Conservation (phyloP, 2,888 invertebrate species). For the Acronicta leporina region DNA sequence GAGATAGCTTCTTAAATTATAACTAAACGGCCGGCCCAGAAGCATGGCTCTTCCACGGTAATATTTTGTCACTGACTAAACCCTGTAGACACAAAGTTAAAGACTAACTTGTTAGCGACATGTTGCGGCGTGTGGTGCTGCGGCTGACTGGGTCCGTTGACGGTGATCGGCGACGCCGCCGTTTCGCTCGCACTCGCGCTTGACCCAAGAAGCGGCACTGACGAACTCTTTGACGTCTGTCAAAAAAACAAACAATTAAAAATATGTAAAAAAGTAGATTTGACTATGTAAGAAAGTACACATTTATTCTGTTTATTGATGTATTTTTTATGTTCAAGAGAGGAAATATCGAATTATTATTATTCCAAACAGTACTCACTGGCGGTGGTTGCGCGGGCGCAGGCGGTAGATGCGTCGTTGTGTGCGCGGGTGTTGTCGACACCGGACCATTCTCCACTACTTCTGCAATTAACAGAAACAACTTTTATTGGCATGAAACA, state of each 20-base stretch:
- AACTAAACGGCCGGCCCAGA: too few relatives aligned
- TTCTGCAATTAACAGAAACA: conserved; percentile 72
- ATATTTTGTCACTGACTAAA: too few relatives aligned
- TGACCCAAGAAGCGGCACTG: conserved; percentile 63
- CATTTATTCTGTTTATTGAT: too few relatives aligned
- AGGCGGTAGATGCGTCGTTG: conserved; percentile 68
- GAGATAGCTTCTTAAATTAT: too few relatives aligned
- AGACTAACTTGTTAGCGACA: conserved; percentile 76
- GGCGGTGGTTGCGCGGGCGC: conserved; percentile 71
- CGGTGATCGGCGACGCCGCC: conserved; percentile 78
- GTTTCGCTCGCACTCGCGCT: conserved; percentile 62
- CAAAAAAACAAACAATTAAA: conserved; percentile 1
- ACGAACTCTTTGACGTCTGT: conserved; percentile 72
- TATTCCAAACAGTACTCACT: conserved; percentile 59
- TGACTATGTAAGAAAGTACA: too few relatives aligned
- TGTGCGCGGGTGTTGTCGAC: conserved; percentile 74
- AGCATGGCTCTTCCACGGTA: too few relatives aligned
- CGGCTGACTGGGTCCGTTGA: conserved; percentile 77
- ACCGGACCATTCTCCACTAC: conserved; percentile 88
- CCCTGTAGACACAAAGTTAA: too few relatives aligned
- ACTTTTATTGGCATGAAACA: conserved; percentile 1
- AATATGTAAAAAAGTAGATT: too few relatives aligned
- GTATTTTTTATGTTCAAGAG: too few relatives aligned
- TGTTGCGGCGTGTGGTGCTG: conserved; percentile 77
- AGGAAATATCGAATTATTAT: too few relatives aligned